Percentiles rank a stretch among this genome's conserved stretches.
Evolutionary conservation across 2,797 vertebrate genomes (phyloP).

Genomic region (Mionectes olivaceus): DNA sequence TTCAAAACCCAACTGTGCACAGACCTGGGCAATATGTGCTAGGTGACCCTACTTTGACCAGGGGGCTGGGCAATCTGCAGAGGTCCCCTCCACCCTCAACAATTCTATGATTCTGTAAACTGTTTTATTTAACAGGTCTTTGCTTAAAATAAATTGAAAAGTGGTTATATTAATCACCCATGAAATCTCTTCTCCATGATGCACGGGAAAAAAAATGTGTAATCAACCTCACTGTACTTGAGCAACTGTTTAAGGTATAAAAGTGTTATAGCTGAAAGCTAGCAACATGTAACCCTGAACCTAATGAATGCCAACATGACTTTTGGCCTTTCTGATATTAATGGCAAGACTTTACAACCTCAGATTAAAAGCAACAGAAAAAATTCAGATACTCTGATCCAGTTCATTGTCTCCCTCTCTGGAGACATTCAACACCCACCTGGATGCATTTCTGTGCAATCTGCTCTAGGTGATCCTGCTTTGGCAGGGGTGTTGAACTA

Average conservation of each 20-base stretch:
- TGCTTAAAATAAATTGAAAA: neutral
- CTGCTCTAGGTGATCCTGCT: neutral
- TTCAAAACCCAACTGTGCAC: neutral
- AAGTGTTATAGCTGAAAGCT: neutral
- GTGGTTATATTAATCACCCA: neutral
- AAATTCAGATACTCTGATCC: neutral
- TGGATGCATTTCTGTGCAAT: neutral
- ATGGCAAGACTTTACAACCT: neutral
- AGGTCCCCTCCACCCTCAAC: neutral
- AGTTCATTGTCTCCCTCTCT: neutral
- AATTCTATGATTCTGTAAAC: neutral
- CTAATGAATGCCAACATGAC: neutral
- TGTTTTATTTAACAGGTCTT: neutral
- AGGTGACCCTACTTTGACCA: neutral
- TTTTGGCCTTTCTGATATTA: neutral
- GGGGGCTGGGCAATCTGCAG: neutral
- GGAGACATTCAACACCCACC: neutral
- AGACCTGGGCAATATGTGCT: neutral
- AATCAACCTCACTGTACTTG: neutral
- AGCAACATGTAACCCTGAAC: neutral
- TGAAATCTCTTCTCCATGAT: neutral
- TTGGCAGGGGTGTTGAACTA: accelerated
- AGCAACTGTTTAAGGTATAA: neutral
- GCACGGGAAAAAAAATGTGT: neutral
- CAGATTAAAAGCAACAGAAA: neutral